Evolutionary conservation across 53 echinoderm and acorn worm species (phyloP).

Genomic region (Temnopleurus reevesii): DNA sequence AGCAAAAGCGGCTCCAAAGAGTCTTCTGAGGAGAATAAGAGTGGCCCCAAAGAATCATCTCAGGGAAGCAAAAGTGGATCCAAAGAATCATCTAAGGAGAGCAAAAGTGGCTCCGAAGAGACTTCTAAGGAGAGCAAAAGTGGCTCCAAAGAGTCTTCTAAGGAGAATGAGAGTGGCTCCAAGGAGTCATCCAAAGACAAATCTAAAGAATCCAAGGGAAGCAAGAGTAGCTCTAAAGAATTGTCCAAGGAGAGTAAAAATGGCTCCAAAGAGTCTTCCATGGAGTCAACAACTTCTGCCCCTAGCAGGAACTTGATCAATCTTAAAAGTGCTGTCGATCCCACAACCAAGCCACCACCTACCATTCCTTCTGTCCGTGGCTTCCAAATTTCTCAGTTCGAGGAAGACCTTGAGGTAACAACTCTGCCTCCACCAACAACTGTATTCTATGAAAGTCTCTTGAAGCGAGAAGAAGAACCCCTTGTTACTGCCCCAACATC

Average conservation of each 20-base stretch:
- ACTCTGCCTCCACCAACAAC: constrained; percentile 8
- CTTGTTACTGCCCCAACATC: not conserved
- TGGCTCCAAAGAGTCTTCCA: not conserved
- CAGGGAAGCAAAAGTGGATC: not conserved
- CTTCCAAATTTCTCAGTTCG: not conserved
- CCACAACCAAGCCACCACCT: not conserved
- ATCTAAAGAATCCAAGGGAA: constrained; percentile 23
- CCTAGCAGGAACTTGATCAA: constrained; percentile 9
- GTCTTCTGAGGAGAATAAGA: not conserved
- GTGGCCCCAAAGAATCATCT: not conserved
- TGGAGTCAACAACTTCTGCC: not conserved
- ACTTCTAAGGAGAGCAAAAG: constrained; percentile 15
- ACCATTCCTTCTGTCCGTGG: not conserved
- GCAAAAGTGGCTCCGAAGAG: not conserved
- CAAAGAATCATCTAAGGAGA: not conserved
- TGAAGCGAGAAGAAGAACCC: not conserved
- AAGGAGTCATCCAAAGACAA: not conserved
- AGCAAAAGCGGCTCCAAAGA: not conserved
- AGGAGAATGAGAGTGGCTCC: constrained; percentile 5
- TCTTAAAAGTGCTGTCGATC: not conserved
- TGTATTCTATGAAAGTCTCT: not conserved
- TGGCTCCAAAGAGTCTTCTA: constrained; percentile 32
- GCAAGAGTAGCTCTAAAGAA: constrained; percentile 2
- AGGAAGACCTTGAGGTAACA: not conserved
- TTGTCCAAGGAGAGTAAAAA: not conserved